Evolutionary conservation across 2,113 vertebrate genomes (phyloP).

Genomic region (Hippopotamus amphibius): DNA sequence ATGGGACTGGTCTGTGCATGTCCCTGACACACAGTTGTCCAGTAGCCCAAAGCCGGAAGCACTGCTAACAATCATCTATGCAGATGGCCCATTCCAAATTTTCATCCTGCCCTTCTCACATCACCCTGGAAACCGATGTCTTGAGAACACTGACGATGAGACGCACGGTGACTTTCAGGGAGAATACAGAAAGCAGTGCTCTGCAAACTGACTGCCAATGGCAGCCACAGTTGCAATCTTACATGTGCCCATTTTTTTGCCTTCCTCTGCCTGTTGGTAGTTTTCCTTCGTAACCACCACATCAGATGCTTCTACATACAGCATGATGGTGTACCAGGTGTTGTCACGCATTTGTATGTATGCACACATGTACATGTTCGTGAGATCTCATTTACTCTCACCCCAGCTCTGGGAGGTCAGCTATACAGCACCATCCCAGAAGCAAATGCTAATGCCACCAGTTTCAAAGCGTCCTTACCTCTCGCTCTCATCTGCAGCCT

Average conservation of each 20-base stretch:
- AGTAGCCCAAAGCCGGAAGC: not conserved
- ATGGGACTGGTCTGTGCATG: fast-evolving
- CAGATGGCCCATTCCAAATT: not conserved
- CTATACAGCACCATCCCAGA: fast-evolving
- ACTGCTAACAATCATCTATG: fast-evolving
- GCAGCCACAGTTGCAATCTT: not conserved
- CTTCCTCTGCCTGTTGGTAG: not conserved
- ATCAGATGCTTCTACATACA: not conserved
- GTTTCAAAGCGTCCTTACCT: slow-evolving; percentile 84
- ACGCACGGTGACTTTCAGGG: fast-evolving
- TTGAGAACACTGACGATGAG: not conserved
- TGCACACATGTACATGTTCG: fast-evolving
- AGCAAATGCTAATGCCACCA: fast-evolving
- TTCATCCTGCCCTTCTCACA: not conserved
- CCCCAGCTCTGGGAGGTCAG: not conserved
- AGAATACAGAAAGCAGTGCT: fast-evolving
- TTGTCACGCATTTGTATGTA: fast-evolving
- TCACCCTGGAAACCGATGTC: not conserved
- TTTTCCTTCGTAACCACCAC: not conserved
- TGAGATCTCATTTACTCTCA: not conserved
- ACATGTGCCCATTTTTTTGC: fast-evolving
- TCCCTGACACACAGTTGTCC: not conserved
- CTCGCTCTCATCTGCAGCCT: slow-evolving; percentile 96
- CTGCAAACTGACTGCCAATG: fast-evolving
- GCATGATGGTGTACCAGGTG: fast-evolving